Percentiles rank a stretch among this genome's conserved stretches.
These are phyloP conservation scores for Platichthys flesus DNA, from an alignment of 2,113 vertebrate genomes.

Conservation along the genomic window DNA sequence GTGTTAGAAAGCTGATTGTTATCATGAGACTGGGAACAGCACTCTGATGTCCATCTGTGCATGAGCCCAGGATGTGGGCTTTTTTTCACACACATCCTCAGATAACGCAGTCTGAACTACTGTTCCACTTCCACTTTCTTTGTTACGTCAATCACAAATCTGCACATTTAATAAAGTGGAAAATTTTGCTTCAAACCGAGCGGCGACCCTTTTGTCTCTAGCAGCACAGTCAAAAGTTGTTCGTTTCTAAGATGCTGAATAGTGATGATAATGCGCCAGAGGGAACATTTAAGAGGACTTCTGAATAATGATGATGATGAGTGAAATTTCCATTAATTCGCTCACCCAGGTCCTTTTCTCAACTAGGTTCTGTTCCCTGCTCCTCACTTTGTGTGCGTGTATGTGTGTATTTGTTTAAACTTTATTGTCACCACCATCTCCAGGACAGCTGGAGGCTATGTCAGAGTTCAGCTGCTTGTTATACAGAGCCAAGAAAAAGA, in stretches of 20 bases:
- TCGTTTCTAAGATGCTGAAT: slow-evolving; percentile 23
- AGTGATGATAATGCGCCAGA: slow-evolving; percentile 43
- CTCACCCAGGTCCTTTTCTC: slow-evolving; percentile 49
- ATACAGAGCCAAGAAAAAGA: slow-evolving; percentile 57
- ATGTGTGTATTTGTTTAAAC: slow-evolving; percentile 63
- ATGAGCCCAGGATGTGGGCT: not conserved
- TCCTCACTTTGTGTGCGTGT: slow-evolving; percentile 22
- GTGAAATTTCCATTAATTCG: slow-evolving; percentile 59
- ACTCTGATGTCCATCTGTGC: slow-evolving; percentile 55
- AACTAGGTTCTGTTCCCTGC: slow-evolving; percentile 58
- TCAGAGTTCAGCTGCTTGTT: slow-evolving; percentile 76
- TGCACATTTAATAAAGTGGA: slow-evolving; percentile 14
- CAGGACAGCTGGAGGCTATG: slow-evolving; percentile 77
- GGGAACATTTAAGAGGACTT: slow-evolving; percentile 45
- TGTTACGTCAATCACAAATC: slow-evolving; percentile 42
- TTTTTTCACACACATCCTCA: too few species aligned
- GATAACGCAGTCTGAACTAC: not conserved
- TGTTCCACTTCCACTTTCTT: not conserved
- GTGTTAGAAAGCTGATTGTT: slow-evolving; percentile 62
- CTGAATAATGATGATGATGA: slow-evolving; percentile 43
- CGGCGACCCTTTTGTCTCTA: slow-evolving; percentile 14
- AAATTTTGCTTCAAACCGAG: not conserved
- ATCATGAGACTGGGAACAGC: slow-evolving; percentile 45
- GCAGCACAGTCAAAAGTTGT: slow-evolving; percentile 2
- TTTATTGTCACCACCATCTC: slow-evolving; percentile 64